Evolutionary conservation across 2,797 vertebrate genomes (phyloP), one percentile per base, ranked within the genome.

Genomic region (Chelonia mydas): DNA sequence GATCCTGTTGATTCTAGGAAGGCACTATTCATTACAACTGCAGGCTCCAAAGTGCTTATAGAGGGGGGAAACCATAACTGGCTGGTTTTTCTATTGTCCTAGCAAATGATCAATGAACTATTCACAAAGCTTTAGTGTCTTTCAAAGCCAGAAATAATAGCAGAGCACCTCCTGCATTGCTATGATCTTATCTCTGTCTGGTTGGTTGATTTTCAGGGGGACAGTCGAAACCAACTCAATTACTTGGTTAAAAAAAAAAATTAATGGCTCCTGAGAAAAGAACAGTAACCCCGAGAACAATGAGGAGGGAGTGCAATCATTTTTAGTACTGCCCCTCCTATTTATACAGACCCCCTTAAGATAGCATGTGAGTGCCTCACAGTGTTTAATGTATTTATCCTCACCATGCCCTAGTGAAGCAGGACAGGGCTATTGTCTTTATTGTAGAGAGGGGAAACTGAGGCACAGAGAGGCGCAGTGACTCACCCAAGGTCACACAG

Each of bases 171-270:
- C 87, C 95, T 96, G 89, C 0, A 6, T 83, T 90, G 93, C 90
- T 95, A 27, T 96, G 95, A 89, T 88, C 89, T 97, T 97, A 93
- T 97, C 93, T 94, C 89, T 96, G 94, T 79, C 92, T 97, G 86
- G 4, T 89, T 93, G 89, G 90, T 45, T 94, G 94, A 90, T 95
- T 93, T 93, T 87, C 92, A 90, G 96, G 95, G 96, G 41, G 41
- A 95, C 49, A 53, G 89, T 74, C 0, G 1, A 89, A 97, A 92
- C 86, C 92, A 97, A 41, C 76, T 94, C 93, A 96, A 97, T 97
- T 97, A 94, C 93, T 95, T 93, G 89, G 93, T 96, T 94, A 96
- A 96, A 97, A 96, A 84, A 81, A 0, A 65, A 9, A 93, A 68
- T 37, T 91, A 84, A 41, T 7, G 19, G 37, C 41, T 72, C n/a